Percentiles rank a stretch among this genome's conserved stretches.
Conservation (phyloP, 2,113 vertebrate species). For the Boulengeromyrus knoepffleri region DNA sequence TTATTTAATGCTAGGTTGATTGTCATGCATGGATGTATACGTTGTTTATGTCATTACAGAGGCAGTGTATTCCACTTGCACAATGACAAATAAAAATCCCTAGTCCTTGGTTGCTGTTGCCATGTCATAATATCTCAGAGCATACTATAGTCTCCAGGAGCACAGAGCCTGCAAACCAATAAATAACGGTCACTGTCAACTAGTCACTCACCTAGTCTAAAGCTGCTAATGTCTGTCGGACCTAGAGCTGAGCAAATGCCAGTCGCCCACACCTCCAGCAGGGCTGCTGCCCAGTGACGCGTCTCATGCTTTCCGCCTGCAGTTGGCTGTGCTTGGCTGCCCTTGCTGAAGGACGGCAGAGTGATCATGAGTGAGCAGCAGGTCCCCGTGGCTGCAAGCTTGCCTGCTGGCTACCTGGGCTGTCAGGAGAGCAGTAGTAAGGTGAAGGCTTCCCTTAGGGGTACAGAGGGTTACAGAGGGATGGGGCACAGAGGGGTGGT, state of each 20-base stretch:
- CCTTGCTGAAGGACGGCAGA: slow-evolving; percentile 85
- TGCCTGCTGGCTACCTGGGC: slow-evolving; percentile 83
- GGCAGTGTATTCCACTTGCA: neutral
- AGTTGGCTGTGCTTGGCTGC: slow-evolving; percentile 97
- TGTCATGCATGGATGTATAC: neutral
- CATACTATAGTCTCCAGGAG: neutral
- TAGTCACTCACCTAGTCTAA: neutral
- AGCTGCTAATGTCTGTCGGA: neutral
- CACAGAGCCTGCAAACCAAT: neutral
- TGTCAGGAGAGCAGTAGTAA: slow-evolving; percentile 78
- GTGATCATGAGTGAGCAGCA: slow-evolving; percentile 85
- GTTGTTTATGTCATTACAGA: neutral
- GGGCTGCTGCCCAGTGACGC: neutral
- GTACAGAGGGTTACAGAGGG: neutral
- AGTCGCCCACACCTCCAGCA: neutral
- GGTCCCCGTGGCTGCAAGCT: slow-evolving; percentile 77
- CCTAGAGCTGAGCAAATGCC: neutral
- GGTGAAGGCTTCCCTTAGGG: slow-evolving; percentile 52
- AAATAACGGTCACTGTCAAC: neutral
- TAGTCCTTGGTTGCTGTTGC: neutral
- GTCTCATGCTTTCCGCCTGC: slow-evolving; percentile 20
- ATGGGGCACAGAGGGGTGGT: neutral
- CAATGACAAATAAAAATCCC: neutral
- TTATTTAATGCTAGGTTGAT: neutral
- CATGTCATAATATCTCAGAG: neutral